Conservation (phyloP, 2,888 invertebrate species). For the Salpingus planirostris region DNA sequence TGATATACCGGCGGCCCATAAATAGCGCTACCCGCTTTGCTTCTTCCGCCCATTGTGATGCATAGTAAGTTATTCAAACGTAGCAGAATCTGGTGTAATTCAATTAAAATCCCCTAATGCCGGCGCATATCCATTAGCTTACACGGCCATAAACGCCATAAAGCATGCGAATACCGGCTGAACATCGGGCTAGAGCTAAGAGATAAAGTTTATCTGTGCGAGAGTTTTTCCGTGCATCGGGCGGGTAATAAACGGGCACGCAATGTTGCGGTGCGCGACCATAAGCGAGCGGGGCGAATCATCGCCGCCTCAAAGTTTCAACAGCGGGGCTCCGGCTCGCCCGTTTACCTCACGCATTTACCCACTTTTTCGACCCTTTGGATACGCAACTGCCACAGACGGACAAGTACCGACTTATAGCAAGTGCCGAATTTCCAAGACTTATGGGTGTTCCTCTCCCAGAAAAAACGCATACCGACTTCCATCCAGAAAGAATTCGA, state of each 20-base stretch:
- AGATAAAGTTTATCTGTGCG: conserved; percentile 15
- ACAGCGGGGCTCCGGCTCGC: no score
- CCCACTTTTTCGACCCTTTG: no score
- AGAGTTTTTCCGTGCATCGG: conserved; percentile 16
- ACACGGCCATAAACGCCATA: conserved; percentile 16
- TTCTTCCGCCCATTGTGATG: not conserved
- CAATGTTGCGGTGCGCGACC: conserved; percentile 13
- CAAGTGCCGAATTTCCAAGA: no score
- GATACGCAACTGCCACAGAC: no score
- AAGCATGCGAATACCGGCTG: conserved; percentile 13
- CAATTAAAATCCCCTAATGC: conserved; percentile 16
- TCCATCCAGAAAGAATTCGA: no score
- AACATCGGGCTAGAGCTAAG: conserved; percentile 12
- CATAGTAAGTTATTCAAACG: no score
- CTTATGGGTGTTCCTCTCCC: no score
- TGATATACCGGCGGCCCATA: no score
- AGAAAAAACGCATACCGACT: no score
- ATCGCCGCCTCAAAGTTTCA: conserved; percentile 9
- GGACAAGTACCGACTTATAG: no score
- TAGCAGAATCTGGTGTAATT: conserved; percentile 10
- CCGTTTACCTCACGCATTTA: no score
- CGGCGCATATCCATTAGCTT: conserved; percentile 15
- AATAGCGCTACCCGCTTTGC: no score
- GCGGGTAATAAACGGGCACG: conserved; percentile 14
- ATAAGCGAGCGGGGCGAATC: conserved; percentile 9